Percentiles rank a stretch among this genome's conserved stretches.
Evolutionary conservation across 2,113 vertebrate species (phyloP).

Genomic region (Psephotus haematonotus): DNA sequence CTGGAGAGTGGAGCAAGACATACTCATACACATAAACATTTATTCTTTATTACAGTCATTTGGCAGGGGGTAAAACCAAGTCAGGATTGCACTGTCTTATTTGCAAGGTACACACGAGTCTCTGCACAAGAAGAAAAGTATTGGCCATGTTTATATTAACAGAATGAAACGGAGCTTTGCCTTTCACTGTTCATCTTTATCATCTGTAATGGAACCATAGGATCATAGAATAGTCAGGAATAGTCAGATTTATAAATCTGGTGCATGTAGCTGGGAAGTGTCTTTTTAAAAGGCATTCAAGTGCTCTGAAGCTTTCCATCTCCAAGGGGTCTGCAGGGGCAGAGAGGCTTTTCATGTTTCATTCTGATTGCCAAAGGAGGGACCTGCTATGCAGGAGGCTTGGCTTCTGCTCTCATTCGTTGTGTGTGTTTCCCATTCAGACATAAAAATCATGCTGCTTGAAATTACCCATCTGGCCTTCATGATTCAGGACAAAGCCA

Average conservation of each 20-base stretch:
- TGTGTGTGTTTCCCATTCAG: slow-evolving; percentile 8
- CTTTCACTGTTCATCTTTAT: neutral
- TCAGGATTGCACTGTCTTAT: neutral
- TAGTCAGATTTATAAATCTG: neutral
- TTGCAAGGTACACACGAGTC: neutral
- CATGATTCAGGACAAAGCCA: neutral
- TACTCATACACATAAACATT: neutral
- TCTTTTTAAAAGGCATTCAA: neutral
- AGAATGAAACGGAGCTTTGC: neutral
- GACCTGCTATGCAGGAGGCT: neutral
- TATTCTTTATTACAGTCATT: neutral
- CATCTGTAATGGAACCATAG: neutral
- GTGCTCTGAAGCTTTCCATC: neutral
- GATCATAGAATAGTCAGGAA: neutral
- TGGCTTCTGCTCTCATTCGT: slow-evolving; percentile 30
- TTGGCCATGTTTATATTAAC: neutral
- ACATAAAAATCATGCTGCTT: slow-evolving; percentile 26
- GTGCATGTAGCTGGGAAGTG: neutral
- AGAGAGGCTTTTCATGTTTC: neutral
- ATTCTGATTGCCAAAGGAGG: neutral
- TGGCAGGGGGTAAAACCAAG: neutral
- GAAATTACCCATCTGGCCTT: slow-evolving; percentile 38
- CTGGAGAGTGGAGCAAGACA: neutral
- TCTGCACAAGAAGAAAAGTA: neutral
- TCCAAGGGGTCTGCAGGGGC: neutral